Base-by-base conservation (phyloP, 2,113 vertebrate species). In the Procapra przewalskii region DNA sequence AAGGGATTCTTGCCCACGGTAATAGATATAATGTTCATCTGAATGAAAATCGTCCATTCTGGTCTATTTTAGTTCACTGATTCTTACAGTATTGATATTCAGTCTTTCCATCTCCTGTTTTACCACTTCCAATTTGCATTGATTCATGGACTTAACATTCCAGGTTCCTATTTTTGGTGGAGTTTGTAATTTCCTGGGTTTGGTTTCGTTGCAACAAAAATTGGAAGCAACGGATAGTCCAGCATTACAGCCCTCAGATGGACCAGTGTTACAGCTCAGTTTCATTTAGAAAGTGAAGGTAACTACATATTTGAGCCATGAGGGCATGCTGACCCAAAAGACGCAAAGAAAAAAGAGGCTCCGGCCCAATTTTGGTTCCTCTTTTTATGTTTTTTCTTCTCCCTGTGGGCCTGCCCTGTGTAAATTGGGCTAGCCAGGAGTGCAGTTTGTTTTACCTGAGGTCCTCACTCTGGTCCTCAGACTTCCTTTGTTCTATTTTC, bases 141-240 rank as follows among this genome's bases (percentile, higher is more conserved):
- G 67, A 12, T 71, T 71, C n/a, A 71, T 23, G 67, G 10, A 40
- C n/a, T 36, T 71, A 23, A 40, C 19, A 71, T 71, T 40, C 19
- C 5, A 36, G n/a, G 10, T 40, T 71, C 67, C 19, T 71, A 40
- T 71, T 71, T 10, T 71, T 36, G 67, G 19, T 11, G 67, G 5
- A 71, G 67, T 71, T 71, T 71, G 19, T 36, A 36, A 40, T 40
- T 71, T 40, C n/a, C 67, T 71, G 1, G 2, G 67, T 23, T 71
- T 1, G 1, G 10, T 40, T 36, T 36, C 0, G 0, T 71, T 0
- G 0, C n/a, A 71, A 40, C n/a, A 71, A 23, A 36, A 71, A 36
- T 23, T 23, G 36, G 64, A 36, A 71, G 19, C 19, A 71, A 40
- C 0, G 0, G n/a, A 36, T 71, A 36, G n/a, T 71, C 67, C n/a